phyloP scores from a whole-genome alignment of 2,797 vertebrate species.

The Astyanax mexicanus region DNA sequence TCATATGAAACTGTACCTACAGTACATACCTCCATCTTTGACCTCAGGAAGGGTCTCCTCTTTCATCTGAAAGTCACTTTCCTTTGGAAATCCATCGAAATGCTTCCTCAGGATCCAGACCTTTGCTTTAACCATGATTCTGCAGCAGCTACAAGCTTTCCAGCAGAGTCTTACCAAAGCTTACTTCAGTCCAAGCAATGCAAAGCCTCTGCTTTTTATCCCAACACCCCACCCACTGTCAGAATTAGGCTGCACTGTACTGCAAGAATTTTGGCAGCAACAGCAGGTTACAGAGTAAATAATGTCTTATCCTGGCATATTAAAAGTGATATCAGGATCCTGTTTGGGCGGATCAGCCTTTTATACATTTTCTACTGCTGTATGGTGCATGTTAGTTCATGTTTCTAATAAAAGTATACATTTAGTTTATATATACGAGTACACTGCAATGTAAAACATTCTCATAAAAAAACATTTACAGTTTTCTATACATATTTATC shows the following conservation, averaged over 20 bases:
- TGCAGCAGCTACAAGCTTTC: neutral
- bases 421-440: neutral
- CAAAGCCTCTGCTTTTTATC: slow-evolving; percentile 3
- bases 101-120: slow-evolving; percentile 83
- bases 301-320: neutral
- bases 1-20: neutral
- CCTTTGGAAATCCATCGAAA: slow-evolving; percentile 84
- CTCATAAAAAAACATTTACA: too few relatives aligned
- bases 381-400: neutral
- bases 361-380: neutral
- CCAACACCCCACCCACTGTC: slow-evolving; percentile 10
- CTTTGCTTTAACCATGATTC: slow-evolving; percentile 83
- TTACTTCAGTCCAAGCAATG: neutral
- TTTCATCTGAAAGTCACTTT: slow-evolving; percentile 84
- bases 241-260: neutral
- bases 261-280: too few relatives aligned
- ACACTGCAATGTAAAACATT: too few relatives aligned
- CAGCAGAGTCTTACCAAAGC: neutral
- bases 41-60: slow-evolving; percentile 81
- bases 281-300: neutral
- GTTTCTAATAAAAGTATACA: too few relatives aligned
- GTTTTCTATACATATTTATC: too few relatives aligned
- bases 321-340: neutral
- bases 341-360: neutral
- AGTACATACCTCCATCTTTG: slow-evolving; percentile 85